Evolutionary conservation across 2,797 vertebrate species (phyloP).

Genomic region (Chelidonichthys spinosus): DNA sequence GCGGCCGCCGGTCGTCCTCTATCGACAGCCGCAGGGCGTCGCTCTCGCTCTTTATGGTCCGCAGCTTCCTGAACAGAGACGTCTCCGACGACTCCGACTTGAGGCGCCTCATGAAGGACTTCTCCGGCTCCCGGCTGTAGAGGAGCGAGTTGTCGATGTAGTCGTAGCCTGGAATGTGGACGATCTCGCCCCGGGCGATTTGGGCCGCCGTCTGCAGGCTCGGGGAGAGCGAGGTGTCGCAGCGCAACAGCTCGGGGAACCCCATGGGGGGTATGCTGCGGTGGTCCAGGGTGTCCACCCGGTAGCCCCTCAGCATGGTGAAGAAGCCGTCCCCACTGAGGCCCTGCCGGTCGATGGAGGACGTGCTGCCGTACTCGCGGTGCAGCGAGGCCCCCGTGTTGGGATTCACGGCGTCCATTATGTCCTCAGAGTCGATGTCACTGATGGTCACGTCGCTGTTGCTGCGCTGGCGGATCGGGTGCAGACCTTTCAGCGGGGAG

Average conservation of each 20-base stretch:
- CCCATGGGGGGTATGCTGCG: constrained; percentile 86
- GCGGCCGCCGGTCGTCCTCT: constrained; percentile 89
- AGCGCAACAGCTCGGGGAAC: constrained; percentile 91
- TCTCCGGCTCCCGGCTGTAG: constrained; percentile 88
- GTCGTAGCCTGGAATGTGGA: constrained; percentile 92
- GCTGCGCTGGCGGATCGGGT: constrained; percentile 95
- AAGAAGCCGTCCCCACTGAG: constrained; percentile 91
- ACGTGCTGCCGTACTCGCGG: constrained; percentile 96
- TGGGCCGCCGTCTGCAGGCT: constrained; percentile 94
- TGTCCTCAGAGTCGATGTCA: constrained; percentile 94
- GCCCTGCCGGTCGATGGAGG: constrained; percentile 96
- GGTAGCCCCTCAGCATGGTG: constrained; percentile 91
- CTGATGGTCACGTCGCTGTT: constrained; percentile 99
- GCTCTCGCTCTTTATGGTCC: constrained; percentile 93
- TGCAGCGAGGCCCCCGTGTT: constrained; percentile 96
- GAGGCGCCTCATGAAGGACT: constrained; percentile 91
- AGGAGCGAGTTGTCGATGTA: constrained; percentile 89
- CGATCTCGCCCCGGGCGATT: constrained; percentile 93
- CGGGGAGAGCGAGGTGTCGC: constrained; percentile 89
- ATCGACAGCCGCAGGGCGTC: constrained; percentile 88
- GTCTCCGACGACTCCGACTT: constrained; percentile 92
- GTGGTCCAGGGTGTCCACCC: constrained; percentile 89
- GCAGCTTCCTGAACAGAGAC: constrained; percentile 91
- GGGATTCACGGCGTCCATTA: constrained; percentile 95
- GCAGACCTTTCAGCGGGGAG: constrained; percentile 91